Evolutionary conservation across 2,888 invertebrate species (phyloP), one percentile per base, ranked within the genome.

Genomic region (Morpho helenor): DNA sequence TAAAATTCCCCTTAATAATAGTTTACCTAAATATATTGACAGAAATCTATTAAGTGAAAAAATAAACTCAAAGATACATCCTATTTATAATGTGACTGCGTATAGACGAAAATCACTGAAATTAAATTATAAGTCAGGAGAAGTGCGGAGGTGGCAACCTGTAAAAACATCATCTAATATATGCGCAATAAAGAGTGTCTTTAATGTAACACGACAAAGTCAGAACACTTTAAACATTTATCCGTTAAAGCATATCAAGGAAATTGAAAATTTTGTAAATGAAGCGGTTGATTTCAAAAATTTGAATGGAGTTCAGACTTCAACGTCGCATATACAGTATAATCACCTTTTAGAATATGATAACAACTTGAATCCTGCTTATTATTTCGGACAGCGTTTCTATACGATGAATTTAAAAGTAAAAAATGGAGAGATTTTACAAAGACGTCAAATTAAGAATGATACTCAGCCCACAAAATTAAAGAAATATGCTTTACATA

Each of bases 391-490:
- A 47, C 66, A 63, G 9, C 65, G 67, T 63, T 72, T 69, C 65
- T 75, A 67, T 60, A 66, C 71, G 9, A 74, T 77, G 76, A 78
- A 78, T 61, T 60, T 75, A 49, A 69, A 73, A 56, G 45, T 75
- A 52, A 61, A 64, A 50, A 60, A 53, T 42, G 54, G 49, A 41
- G 41, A 43, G 23, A 16, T 46, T 8, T 16, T 23, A 31, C 40
- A 47, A 46, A 7, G 39, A 41, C 31, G 44, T 10, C 40, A 41
- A 7, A 6, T 8, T 22, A 39, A 63, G 51, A 62, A 44, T 45
- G 39, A 16, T 8, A 52, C 22, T 47, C 55, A 64, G 42, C 10
- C 8, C 7, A n/a, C 10, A 3, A 52, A 22, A 31, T 8, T 58
- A 8, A 62, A 57, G 51, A 40, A 10, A 23, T n/a, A 41, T 50